Conservation (phyloP, 2,888 invertebrate genomes). For the Lordiphosa fenestrarum region DNA sequence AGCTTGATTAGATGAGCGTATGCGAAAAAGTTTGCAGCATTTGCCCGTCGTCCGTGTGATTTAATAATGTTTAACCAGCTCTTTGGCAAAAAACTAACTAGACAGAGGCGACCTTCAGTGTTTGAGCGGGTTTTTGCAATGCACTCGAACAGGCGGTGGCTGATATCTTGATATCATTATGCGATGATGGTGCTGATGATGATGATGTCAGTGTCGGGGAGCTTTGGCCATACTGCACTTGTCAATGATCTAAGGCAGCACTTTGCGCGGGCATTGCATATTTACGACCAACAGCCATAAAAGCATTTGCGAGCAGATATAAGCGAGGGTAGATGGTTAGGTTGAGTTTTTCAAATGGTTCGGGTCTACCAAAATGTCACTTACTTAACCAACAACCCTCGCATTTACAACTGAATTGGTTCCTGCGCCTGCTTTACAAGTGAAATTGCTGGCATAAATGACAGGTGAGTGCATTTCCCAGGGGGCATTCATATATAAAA, state of each 20-base stretch:
- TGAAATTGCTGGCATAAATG: too few relatives aligned
- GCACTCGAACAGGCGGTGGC: background rate
- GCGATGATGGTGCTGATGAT: conserved; percentile 13
- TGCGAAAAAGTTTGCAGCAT: conserved; percentile 1
- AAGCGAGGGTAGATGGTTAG: too few relatives aligned
- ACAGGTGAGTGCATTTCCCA: background rate
- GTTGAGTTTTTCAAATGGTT: too few relatives aligned
- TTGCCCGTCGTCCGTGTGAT: background rate
- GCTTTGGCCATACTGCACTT: too few relatives aligned
- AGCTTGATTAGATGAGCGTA: background rate
- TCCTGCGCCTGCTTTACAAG: too few relatives aligned
- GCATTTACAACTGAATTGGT: too few relatives aligned
- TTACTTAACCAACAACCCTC: too few relatives aligned
- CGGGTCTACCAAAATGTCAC: too few relatives aligned
- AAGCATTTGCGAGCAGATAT: too few relatives aligned
- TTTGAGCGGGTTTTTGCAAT: background rate
- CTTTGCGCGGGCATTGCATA: too few relatives aligned
- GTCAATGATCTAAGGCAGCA: too few relatives aligned
- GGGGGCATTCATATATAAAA: conserved; percentile 9
- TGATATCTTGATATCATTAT: conserved; percentile 29
- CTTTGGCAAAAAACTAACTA: background rate
- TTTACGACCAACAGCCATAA: too few relatives aligned
- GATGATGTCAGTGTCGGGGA: conserved; percentile 25
- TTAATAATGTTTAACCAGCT: background rate
- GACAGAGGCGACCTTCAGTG: conserved; percentile 7